Evolutionary conservation across 2,113 vertebrate genomes (phyloP), one percentile per base, ranked within the genome.

Genomic region (Megaptera novaeangliae): DNA sequence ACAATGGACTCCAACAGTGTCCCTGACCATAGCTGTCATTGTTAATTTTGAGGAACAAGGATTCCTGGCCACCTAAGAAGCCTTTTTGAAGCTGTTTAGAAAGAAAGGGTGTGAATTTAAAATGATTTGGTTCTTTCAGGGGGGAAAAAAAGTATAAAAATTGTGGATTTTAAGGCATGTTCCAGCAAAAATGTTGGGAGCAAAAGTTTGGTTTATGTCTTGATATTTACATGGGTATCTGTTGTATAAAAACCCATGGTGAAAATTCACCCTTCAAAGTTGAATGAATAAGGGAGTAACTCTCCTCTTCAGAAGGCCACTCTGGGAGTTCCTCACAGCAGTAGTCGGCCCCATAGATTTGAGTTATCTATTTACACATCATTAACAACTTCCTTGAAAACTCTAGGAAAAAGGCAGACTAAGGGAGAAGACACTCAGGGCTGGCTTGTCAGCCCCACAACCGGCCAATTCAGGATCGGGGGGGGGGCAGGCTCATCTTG

Each of bases 351-450:
- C 18, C 11, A 21, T 44, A 75, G 46, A 59, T 72, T 91, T 74
- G 94, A 80, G 74, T 88, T 88, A 39, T 91, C 85, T 96, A 84
- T 92, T 94, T 81, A 92, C 18, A 64, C 11, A 71, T 75, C 41
- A 78, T 66, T 85, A 77, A 91, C 41, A 68, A 83, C 59, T 96
- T 84, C 63, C 71, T 71, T 63, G 17, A 83, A 91, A 91, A 69
- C 46, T 83, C 61, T 57, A 29, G 68, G 52, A 61, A 25, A 64
- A 78, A 82, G 84, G 57, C 27, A 64, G 52, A 14, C 31, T 36
- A 77, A 39, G 34, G 44, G 66, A 68, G 46, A 87, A 94, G 95
- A 78, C 12, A 61, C 64, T 75, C 23, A n/a, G 3, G 27, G 44
- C 23, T 78, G 63, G 41, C 36, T 59, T 49, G n/a, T 64, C 14